Evolutionary conservation across 2,113 vertebrate species (phyloP).

Genomic region (Scomber scombrus): DNA sequence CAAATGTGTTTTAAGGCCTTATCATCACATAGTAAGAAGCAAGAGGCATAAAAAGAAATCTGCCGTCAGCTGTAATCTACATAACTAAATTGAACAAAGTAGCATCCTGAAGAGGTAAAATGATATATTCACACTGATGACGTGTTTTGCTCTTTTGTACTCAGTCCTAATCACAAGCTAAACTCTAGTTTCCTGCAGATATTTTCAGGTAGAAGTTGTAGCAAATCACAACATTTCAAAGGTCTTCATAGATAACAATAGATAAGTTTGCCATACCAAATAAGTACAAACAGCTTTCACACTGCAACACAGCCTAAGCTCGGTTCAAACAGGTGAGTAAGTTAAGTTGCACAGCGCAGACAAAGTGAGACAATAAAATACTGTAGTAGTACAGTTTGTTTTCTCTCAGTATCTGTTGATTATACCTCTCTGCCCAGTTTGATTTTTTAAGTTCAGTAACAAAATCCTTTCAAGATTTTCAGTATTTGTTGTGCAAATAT

Average conservation of each 20-base stretch:
- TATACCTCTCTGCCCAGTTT: not conserved
- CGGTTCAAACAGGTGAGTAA: not conserved
- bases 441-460: not conserved
- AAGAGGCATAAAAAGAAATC: constrained; percentile 7
- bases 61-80: not conserved
- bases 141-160: constrained; percentile 9
- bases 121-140: constrained; percentile 3
- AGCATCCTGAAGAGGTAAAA: constrained; percentile 9
- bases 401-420: not conserved
- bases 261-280: constrained; percentile 43
- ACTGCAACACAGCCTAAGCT: constrained; percentile 19
- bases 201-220: not conserved
- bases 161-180: constrained; percentile 24
- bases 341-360: constrained; percentile 11
- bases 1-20: constrained; percentile 53
- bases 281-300: constrained; percentile 27
- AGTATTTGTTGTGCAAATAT: not conserved
- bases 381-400: not conserved
- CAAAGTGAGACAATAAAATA: constrained; percentile 18
- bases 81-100: constrained; percentile 16
- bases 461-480: not conserved
- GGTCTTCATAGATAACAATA: not conserved
- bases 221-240: constrained; percentile 36
- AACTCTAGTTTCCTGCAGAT: not conserved
- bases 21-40: constrained; percentile 27